Conservation (phyloP, 2,797 vertebrate genomes). For the Myotis daubentonii region DNA sequence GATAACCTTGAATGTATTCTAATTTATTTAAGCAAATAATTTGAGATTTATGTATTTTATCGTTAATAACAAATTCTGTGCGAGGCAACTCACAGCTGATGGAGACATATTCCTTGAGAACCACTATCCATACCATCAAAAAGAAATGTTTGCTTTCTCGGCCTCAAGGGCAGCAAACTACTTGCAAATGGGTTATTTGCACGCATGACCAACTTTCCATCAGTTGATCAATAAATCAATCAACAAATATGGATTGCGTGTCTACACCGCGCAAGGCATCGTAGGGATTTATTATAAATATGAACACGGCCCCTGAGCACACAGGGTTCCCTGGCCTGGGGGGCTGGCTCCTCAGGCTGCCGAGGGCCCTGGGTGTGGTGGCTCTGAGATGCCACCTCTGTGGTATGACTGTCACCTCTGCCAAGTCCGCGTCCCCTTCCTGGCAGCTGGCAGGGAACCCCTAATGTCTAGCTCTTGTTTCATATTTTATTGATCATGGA, state of each 20-base stretch:
- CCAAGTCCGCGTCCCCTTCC: not conserved
- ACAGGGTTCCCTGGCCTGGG: not conserved
- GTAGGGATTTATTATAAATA: conserved; percentile 45
- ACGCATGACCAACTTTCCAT: conserved; percentile 50
- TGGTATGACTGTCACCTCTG: not conserved
- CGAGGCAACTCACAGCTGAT: not conserved
- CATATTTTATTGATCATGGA: not conserved
- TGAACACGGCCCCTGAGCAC: conserved; percentile 1
- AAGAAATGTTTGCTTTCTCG: conserved; percentile 39
- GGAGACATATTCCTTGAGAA: conserved; percentile 4
- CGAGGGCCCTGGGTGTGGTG: not conserved
- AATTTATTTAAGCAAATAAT: conserved; percentile 55
- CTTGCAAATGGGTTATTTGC: conserved; percentile 60
- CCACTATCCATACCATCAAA: not conserved
- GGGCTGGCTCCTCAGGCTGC: not conserved
- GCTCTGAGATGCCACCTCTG: not conserved
- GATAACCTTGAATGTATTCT: conserved; percentile 34
- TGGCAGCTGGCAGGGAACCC: not conserved
- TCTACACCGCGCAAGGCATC: conserved; percentile 10
- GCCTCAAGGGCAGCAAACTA: not conserved
- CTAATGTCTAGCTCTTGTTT: not conserved
- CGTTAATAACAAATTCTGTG: conserved; percentile 35
- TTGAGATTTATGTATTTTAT: conserved; percentile 43
- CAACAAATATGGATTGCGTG: conserved; percentile 52
- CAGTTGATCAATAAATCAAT: conserved; percentile 57